Base-by-base conservation (phyloP, 2,888 invertebrate genomes). In the Uropetala carovei region DNA sequence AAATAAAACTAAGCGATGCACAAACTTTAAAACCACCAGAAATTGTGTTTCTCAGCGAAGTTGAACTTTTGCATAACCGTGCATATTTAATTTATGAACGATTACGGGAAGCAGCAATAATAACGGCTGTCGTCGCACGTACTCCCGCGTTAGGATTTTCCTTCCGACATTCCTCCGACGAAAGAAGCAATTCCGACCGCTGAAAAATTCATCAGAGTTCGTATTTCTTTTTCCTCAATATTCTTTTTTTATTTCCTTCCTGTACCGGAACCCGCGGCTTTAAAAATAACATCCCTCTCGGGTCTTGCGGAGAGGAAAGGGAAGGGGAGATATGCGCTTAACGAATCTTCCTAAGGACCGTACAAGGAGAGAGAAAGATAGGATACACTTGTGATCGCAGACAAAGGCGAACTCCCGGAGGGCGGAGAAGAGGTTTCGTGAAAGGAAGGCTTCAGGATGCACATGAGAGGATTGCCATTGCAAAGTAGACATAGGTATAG, bases 121-220 rank as follows among this genome's bases (percentile, higher is more conserved):
- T 27, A 43, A 22, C 22, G 22, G 75, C 75, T 75, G 16, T n/a
- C 9, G 18, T 14, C n/a, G 5, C 5, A 3, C 43, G 43, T 43
- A 43, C 43, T 1, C 5, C 3, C 5, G 43, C 43, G 1, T 5
- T 43, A 43, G 43, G 75, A 75, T n/a, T 75, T 18, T 43, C n/a
- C n/a, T 27, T 22, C 75, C 11, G 22, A 22, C 27, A 75, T 7
- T 75, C 75, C 75, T 10, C 75, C 27, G 22, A 13, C 27, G 9
- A 68, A 18, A 7, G n/a, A 22, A 64, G 64, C n/a, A 68, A 68
- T 13, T 4, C 75, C 75, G 75, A 75, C 22, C 75, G 75, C 75
- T 75, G 75, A 75, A 75, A 75, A 75, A 75, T 75, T 75, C 75
- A 75, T 43, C 43, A 27, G 75, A 75, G 68, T 75, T 27, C 22